These are phyloP conservation scores for Euura saliciscinereae DNA, from an alignment of 1,140 invertebrate species.

Conservation along the genomic window DNA sequence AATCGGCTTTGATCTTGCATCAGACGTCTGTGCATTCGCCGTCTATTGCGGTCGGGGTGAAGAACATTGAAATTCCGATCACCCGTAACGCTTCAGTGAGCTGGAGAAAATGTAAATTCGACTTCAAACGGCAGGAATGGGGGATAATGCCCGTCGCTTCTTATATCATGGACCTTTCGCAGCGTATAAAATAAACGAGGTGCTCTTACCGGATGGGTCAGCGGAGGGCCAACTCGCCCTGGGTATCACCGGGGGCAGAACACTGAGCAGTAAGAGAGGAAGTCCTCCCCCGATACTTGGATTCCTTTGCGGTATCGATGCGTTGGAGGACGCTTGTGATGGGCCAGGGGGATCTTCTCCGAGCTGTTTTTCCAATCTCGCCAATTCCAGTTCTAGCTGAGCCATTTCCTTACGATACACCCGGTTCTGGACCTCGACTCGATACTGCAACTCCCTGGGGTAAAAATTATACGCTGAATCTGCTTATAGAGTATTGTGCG, in stretches of 20 bases:
- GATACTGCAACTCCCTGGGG: constrained; percentile 75
- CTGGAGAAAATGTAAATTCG: neutral
- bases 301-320: constrained; percentile 65
- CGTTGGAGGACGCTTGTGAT: constrained; percentile 62
- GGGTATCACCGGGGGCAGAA: constrained; percentile 75
- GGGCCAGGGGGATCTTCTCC: constrained; percentile 55
- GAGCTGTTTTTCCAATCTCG: constrained; percentile 74
- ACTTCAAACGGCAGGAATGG: constrained; percentile 23
- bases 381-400: constrained; percentile 80
- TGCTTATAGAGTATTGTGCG: too few species aligned
- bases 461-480: neutral
- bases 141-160: neutral
- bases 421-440: constrained; percentile 89
- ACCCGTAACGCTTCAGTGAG: neutral
- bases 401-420: constrained; percentile 85
- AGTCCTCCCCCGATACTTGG: constrained; percentile 72
- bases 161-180: neutral
- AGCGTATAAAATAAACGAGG: neutral
- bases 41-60: too few species aligned
- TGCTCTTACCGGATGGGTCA: constrained; percentile 56
- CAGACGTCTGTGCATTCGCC: too few species aligned
- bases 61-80: neutral
- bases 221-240: constrained; percentile 77
- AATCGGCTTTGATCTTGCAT: too few species aligned
- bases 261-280: constrained; percentile 72